A percentile compares a stretch with the other conserved stretches of the same genome.
Evolutionary conservation across 2,797 vertebrate species (phyloP).

Genomic region (Rallus crepitans): DNA sequence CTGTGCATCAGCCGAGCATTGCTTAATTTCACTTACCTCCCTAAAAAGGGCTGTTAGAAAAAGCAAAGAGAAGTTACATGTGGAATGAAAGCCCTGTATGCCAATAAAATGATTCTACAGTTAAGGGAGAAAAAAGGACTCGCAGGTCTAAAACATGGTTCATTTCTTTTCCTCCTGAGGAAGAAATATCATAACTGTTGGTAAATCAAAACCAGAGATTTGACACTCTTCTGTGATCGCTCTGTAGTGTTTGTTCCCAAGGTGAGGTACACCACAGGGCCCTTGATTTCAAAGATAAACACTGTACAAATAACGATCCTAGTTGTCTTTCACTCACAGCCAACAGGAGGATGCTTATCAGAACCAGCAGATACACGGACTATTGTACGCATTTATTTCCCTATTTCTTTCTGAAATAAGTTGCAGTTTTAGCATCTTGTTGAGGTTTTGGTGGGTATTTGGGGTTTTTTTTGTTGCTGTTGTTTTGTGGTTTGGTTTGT

Average conservation of each 20-base stretch:
- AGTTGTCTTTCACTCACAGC: conserved; percentile 89
- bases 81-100: conserved; percentile 35
- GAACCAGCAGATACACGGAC: conserved; percentile 80
- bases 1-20: not conserved
- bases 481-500: not conserved
- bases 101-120: conserved; percentile 47
- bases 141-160: conserved; percentile 34
- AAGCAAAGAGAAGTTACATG: conserved; percentile 5
- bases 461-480: not conserved
- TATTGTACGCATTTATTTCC: conserved; percentile 64
- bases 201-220: conserved; percentile 76
- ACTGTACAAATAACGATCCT: conserved; percentile 85
- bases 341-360: conserved; percentile 90
- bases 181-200: conserved; percentile 70
- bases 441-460: not conserved
- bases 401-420: conserved; percentile 74
- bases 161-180: conserved; percentile 65
- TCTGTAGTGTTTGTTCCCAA: conserved; percentile 81
- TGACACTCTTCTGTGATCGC: conserved; percentile 78
- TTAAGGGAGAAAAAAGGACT: conserved; percentile 52
- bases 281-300: conserved; percentile 91
- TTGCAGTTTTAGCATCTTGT: conserved; percentile 32
- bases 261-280: conserved; percentile 83
- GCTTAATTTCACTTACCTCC: conserved; percentile 27
- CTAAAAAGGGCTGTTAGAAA: not conserved